Conservation (phyloP, 2,113 vertebrate genomes). For the Cyprinodon tularosa region DNA sequence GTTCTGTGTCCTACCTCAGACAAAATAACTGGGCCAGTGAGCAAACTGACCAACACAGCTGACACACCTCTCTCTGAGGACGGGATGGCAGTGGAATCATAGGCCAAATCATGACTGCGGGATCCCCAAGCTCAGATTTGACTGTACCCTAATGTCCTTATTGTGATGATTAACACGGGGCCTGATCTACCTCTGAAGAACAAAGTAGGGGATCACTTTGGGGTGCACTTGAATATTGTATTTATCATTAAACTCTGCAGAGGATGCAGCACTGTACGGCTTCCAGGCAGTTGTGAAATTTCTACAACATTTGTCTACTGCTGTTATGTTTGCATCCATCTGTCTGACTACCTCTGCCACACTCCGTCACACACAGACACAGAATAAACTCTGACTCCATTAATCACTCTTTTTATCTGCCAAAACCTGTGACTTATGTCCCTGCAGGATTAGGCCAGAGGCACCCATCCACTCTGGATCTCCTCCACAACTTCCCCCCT, state of each 20-base stretch:
- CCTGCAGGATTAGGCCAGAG: background rate
- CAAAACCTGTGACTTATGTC: background rate
- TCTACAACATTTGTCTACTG: slow-evolving; percentile 10
- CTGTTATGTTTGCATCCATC: slow-evolving; percentile 39
- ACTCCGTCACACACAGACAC: slow-evolving; percentile 1
- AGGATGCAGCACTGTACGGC: slow-evolving; percentile 24
- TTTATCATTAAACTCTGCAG: slow-evolving; percentile 32
- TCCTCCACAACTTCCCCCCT: background rate
- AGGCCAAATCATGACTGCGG: background rate
- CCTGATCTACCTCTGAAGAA: slow-evolving; percentile 24
- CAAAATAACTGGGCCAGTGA: background rate
- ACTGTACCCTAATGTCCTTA: slow-evolving; percentile 31
- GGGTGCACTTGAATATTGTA: slow-evolving; percentile 37
- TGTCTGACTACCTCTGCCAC: background rate
- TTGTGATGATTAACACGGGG: slow-evolving; percentile 21
- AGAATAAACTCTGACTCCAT: slow-evolving; percentile 1
- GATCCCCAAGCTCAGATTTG: slow-evolving; percentile 2
- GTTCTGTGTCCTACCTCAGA: background rate
- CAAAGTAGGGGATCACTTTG: slow-evolving; percentile 6
- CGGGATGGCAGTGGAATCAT: slow-evolving; percentile 17
- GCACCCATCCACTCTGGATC: background rate
- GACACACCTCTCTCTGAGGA: slow-evolving; percentile 30
- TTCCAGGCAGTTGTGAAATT: background rate
- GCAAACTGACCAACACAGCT: slow-evolving; percentile 10
- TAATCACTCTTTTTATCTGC: slow-evolving; percentile 4